Base-by-base conservation (phyloP, 2,888 invertebrate genomes). In the Hedychridium roseum region DNA sequence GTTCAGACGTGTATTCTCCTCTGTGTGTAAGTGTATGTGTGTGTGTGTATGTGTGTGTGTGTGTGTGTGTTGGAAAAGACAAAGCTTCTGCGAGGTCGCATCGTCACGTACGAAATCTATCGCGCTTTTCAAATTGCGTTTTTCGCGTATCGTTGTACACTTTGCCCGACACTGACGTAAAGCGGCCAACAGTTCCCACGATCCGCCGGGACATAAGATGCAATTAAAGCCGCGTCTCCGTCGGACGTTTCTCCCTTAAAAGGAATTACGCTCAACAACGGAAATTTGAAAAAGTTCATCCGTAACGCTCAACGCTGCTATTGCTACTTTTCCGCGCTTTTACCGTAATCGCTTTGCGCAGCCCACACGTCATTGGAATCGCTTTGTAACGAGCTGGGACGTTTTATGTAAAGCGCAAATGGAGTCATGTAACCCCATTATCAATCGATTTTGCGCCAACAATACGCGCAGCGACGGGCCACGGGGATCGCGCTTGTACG, bases 371-470 rank as follows among this genome's bases (percentile, higher is more conserved):
- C 61, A 61, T 62, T 61, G 59, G 49, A 32, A 48, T 38, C 57
- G 57, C 62, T 63, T 63, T 63, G 62, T 53, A 62, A 57, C 54
- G 45, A 38, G 43, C 47, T 48, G 54, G 47, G 60, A 57, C 63
- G 63, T 54, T 62, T 57, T 57, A 53, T 52, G 57, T 63, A 63
- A 63, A 55, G 54, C 46, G 57, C 63, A 63, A 63, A 63, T 63
- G 60, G 60, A 60, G 63, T 63, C 60, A 51, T 63, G 63, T 63
- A 63, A 63, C 63, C 50, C 57, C 43, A 64, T 63, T 63, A 63
- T 49, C 63, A 54, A 50, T 57, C 63, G 63, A 63, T 62, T 63
- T 63, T 49, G 47, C 48, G 46, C 28, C 51, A 50, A 60, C 57
- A 60, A 63, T 63, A 50, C 60, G 49, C 55, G 42, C n/a, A 43